phyloP scores from a whole-genome alignment of 2,888 invertebrate genomes.

The Philonicus albiceps region DNA sequence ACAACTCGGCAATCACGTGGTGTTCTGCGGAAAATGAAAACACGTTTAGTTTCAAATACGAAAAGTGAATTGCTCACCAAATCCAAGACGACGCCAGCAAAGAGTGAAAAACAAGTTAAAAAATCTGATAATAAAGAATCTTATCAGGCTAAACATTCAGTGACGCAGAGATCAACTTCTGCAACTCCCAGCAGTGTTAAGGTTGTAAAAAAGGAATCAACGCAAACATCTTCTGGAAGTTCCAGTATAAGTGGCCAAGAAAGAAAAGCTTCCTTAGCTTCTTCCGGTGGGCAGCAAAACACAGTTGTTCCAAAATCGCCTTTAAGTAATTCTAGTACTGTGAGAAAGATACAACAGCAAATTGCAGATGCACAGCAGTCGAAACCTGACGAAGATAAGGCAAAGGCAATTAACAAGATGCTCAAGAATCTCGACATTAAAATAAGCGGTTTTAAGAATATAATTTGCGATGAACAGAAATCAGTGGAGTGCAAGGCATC shows the following conservation, averaged over 20 bases:
- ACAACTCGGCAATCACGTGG: conserved; percentile 12
- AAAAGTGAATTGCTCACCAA: not conserved
- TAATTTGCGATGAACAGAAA: conserved; percentile 59
- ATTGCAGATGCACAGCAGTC: not conserved
- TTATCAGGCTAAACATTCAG: not conserved
- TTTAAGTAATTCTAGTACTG: not conserved
- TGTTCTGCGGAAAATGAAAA: conserved; percentile 33
- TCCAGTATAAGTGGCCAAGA: not conserved
- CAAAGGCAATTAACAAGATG: conserved; percentile 62
- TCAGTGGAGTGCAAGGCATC: conserved; percentile 61
- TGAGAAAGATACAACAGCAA: not conserved
- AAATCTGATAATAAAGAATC: conserved; percentile 15
- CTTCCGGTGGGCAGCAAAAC: not conserved
- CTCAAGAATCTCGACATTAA: conserved; percentile 62
- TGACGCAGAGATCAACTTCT: not conserved
- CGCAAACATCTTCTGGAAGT: not conserved
- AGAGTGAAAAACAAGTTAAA: conserved; percentile 25
- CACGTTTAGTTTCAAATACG: not conserved
- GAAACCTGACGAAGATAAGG: conserved; percentile 55
- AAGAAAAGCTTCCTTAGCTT: not conserved
- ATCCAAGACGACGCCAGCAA: conserved; percentile 10
- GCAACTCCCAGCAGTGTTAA: not conserved
- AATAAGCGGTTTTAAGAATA: conserved; percentile 60
- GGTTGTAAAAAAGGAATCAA: not conserved
- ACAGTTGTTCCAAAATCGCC: not conserved